Evolutionary conservation across 2,888 invertebrate species (phyloP), one percentile per base, ranked within the genome.

Genomic region (Subacronicta megacephala): DNA sequence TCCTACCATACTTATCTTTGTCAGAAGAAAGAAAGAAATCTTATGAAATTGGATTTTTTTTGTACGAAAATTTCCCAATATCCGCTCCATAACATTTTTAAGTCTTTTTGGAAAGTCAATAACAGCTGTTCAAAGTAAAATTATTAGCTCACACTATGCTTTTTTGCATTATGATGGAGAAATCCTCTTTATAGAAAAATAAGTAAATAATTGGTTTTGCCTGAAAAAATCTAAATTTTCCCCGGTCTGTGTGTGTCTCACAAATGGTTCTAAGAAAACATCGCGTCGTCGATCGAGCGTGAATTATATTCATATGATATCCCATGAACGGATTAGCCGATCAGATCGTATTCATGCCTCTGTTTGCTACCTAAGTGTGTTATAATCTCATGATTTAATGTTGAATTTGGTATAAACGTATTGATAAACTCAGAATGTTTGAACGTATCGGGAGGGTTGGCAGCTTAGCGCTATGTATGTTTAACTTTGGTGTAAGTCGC

Each of bases 301-400:
- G 75, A 84, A 78, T 77, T 75, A 83, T 80, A 82, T 84, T 83
- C 82, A 82, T 81, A 76, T 72, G 78, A 77, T 77, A 78, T 70
- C 70, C 62, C 47, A 49, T 38, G 60, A 76, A 59, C 59, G 70
- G 73, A 67, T 66, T 74, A 74, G 69, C 44, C 49, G 68, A 74
- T 62, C 59, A 56, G 72, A 66, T 75, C 62, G 60, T 56, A 62
- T 71, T 61, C 72, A 66, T 66, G 62, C 66, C 56, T 67, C 71
- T 74, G 73, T 74, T 69, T 57, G 69, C 65, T 46, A 50, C 69
- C 63, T 68, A 53, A 69, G 69, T 45, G 40, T 42, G 20, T 62
- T 47, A 55, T 68, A 65, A 74, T 68, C 68, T 68, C 41, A 16
- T 54, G 59, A 74, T 56, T 74, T 74, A 67, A 70, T 74, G 55